Evolutionary conservation across 1,140 invertebrate species (phyloP).

Genomic region (Globodera rostochiensis): DNA sequence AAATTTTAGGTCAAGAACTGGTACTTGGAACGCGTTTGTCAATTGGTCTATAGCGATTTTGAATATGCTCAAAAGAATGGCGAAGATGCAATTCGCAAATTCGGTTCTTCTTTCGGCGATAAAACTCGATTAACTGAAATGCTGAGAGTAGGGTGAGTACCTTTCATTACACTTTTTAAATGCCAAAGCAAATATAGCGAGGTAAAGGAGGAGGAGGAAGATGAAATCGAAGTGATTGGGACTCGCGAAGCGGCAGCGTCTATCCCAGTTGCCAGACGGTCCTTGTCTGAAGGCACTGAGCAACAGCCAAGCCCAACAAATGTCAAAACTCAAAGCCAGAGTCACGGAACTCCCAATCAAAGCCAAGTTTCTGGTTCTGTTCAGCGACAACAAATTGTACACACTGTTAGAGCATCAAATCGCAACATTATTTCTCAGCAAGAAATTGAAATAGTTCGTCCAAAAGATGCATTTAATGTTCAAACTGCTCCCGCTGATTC

Average conservation of each 20-base stretch:
- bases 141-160: conserved; percentile 14
- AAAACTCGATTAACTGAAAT: not conserved
- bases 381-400: no score
- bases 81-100: not conserved
- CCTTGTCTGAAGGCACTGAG: not conserved
- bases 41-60: conserved; percentile 23
- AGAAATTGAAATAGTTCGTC: not conserved
- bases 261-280: not conserved
- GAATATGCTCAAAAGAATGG: conserved; percentile 19
- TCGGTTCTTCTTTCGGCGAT: conserved; percentile 15
- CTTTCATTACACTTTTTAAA: not conserved
- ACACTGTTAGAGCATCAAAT: no score
- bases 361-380: not conserved
- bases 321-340: not conserved
- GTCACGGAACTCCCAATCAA: not conserved
- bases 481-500: conserved; percentile 5
- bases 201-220: not conserved
- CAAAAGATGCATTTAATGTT: not conserved
- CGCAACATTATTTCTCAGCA: no score
- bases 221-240: not conserved
- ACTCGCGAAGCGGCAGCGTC: not conserved
- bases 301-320: not conserved
- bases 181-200: conserved; percentile 11
- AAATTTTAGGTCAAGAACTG: conserved; percentile 18
- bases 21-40: conserved; percentile 22